Conservation (phyloP, 2,888 invertebrate species). For the Priocnemis perturbator region DNA sequence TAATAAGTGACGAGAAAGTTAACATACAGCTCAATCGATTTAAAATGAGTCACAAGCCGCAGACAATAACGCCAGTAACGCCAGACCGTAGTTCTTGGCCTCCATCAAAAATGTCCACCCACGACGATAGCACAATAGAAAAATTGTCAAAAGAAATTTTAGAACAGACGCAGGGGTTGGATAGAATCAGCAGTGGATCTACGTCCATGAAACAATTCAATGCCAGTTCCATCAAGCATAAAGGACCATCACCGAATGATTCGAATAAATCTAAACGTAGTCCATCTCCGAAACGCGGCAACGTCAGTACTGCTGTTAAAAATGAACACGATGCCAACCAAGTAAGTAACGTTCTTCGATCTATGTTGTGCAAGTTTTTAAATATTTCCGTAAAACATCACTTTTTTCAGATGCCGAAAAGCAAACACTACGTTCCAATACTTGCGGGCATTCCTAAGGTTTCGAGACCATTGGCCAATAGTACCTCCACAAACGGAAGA, state of each 20-base stretch:
- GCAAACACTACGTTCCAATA: conserved; percentile 46
- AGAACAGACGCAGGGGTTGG: conserved; percentile 66
- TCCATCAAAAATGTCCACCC: conserved; percentile 20
- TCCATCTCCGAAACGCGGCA: conserved; percentile 12
- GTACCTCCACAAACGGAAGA: conserved; percentile 43
- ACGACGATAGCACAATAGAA: conserved; percentile 61
- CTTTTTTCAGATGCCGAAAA: conserved; percentile 32
- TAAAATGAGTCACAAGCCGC: conserved; percentile 37
- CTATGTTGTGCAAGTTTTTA: not conserved
- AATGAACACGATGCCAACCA: conserved; percentile 39
- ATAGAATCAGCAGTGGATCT: conserved; percentile 38
- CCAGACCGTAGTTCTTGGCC: conserved; percentile 39
- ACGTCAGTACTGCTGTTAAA: conserved; percentile 21
- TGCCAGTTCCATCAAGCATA: not conserved
- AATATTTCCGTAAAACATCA: conserved; percentile 4
- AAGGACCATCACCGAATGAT: not conserved
- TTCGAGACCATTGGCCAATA: conserved; percentile 44
- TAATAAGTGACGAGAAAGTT: conserved; percentile 63
- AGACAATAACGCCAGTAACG: conserved; percentile 22
- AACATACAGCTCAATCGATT: conserved; percentile 58
- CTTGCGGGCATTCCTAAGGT: conserved; percentile 65
- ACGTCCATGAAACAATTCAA: conserved; percentile 11
- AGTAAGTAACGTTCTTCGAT: not conserved
- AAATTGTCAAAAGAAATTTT: conserved; percentile 68
- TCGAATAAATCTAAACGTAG: conserved; percentile 7